Base-by-base conservation (phyloP, 2,888 invertebrate genomes). In the Cremastobaeus sp. region DNA sequence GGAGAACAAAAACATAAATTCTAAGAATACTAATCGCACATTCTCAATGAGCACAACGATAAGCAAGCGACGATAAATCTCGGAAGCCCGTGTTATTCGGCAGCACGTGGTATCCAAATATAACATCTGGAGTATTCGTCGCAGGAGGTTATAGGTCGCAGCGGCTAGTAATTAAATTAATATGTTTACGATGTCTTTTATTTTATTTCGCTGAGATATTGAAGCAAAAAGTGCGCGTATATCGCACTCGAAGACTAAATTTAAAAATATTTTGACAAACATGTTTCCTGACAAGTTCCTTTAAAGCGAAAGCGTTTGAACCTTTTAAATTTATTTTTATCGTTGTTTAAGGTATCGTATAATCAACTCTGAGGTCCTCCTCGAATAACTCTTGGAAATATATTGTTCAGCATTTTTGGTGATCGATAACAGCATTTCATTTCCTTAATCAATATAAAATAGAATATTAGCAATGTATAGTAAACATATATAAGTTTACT, bases 11-110 rank as follows among this genome's bases (percentile, higher is more conserved):
- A 66, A 66, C 57, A n/a, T 39, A 6, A 6, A 15, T 34, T 41
- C 68, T 60, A 69, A 69, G 60, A 69, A 69, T 69, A 68, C 52
- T 59, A 34, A 60, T 54, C 34, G 45, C 25, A 39, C 39, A 37
- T 45, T 60, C 60, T 69, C 57, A 54, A 54, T 60, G 60, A 59
- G 25, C 47, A 34, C 5, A 18, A 50, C 60, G 43, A 59, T 59
- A 68, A 59, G 59, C 52, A 20, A 5, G 25, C 9, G 3, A 39
- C 35, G 21, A 45, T 69, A 69, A 60, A 69, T 69, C 69, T 35
- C 15, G 28, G 20, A 20, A 34, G 52, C 32, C 37, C 39, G 48
- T 60, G 52, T 45, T 47, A 60, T 60, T 47, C 54, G 39, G 54
- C 37, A 48, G 47, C 20, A 48, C 39, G 50, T 39, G 14, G 48